These are phyloP conservation scores for Micrasema minimum DNA, from an alignment of 1,140 invertebrate genomes.

Conservation along the genomic window DNA sequence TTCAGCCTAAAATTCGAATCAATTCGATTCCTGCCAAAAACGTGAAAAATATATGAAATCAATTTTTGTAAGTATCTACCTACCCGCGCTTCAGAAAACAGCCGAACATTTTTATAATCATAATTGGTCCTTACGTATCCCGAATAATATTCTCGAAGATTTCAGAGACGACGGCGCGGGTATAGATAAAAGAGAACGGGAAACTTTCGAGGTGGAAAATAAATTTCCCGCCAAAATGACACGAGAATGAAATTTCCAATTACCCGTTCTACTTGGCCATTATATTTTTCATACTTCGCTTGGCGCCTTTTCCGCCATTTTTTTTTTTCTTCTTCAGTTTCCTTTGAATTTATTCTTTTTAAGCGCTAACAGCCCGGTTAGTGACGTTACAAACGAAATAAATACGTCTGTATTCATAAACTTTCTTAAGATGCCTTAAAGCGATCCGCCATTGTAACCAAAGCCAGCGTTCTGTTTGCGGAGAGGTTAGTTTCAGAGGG, in stretches of 20 bases:
- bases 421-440: constrained; percentile 38
- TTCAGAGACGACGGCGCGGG: neutral
- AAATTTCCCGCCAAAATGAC: constrained; percentile 41
- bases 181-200: constrained; percentile 30
- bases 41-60: too few species aligned
- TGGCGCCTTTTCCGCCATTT: constrained; percentile 46
- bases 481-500: too few species aligned
- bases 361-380: constrained; percentile 47
- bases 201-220: constrained; percentile 18
- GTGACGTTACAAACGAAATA: constrained; percentile 48
- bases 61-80: neutral
- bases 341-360: constrained; percentile 44
- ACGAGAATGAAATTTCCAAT: constrained; percentile 53
- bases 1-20: too few species aligned
- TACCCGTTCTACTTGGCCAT: constrained; percentile 53
- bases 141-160: constrained; percentile 1
- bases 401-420: constrained; percentile 47
- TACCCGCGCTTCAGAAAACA: neutral
- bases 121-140: constrained; percentile 23
- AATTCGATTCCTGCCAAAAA: too few species aligned
- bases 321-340: constrained; percentile 37
- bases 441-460: constrained; percentile 4
- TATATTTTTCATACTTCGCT: constrained; percentile 52
- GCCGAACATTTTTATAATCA: neutral
- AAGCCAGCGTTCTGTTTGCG: neutral